phyloP scores from a whole-genome alignment of 2,888 invertebrate genomes.

The Caenorhabditis sinica region DNA sequence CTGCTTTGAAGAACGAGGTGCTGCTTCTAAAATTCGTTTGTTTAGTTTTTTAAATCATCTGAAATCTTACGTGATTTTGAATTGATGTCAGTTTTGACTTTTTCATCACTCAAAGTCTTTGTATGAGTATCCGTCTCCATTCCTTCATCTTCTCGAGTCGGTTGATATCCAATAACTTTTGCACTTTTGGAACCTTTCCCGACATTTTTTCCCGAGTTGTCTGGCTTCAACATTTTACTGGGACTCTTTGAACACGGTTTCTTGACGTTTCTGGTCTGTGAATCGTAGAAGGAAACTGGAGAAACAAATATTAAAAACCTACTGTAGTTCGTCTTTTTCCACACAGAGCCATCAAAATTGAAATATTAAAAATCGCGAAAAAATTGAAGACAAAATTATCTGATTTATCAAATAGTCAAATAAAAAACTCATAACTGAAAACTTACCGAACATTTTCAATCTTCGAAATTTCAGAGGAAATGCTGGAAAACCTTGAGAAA shows the following conservation, averaged over 20 bases:
- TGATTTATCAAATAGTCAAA: neutral
- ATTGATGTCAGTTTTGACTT: neutral
- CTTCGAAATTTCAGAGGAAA: neutral
- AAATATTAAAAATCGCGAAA: slow-evolving; percentile 8
- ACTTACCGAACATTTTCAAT: slow-evolving; percentile 27
- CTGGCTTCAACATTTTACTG: neutral
- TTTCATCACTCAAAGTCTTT: slow-evolving; percentile 22
- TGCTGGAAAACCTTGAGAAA: neutral
- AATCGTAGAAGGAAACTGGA: neutral
- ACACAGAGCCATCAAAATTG: neutral
- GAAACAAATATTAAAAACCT: neutral
- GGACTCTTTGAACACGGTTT: neutral
- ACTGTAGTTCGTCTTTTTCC: slow-evolving; percentile 29
- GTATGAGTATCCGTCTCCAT: slow-evolving; percentile 9
- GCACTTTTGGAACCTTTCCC: neutral
- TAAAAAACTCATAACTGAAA: neutral
- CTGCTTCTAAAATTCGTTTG: neutral
- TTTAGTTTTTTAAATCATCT: neutral
- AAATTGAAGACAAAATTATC: slow-evolving; percentile 25
- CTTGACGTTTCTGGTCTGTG: slow-evolving; percentile 5
- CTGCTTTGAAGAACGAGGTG: neutral
- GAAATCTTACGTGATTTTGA: neutral
- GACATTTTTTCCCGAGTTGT: neutral
- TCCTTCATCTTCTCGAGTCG: slow-evolving; percentile 54
- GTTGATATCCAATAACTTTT: slow-evolving; percentile 36